Evolutionary conservation across 2,797 vertebrate genomes (phyloP).

Genomic region (Erpetoichthys calabaricus): DNA sequence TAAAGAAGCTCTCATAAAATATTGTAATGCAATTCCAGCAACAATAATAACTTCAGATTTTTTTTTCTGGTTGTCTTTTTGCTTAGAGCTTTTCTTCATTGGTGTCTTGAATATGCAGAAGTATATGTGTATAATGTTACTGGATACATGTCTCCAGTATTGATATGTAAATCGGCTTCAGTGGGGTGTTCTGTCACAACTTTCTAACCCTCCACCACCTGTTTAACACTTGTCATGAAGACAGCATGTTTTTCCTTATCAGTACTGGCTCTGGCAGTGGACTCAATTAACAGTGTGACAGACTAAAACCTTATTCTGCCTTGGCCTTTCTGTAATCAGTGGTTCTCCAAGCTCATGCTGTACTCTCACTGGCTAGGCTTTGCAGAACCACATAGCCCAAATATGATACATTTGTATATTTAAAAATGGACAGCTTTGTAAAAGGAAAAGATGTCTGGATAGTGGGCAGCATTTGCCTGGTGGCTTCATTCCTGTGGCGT

Average conservation of each 20-base stretch:
- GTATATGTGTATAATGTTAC: conserved; percentile 40
- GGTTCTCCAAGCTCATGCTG: conserved; percentile 22
- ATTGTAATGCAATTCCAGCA: too few species aligned
- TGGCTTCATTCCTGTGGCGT: conserved; percentile 68
- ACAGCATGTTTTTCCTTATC: conserved; percentile 69
- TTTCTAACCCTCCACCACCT: conserved; percentile 51
- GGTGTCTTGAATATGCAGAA: too few species aligned
- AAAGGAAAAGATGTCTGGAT: conserved; percentile 71
- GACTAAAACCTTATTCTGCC: conserved; percentile 16
- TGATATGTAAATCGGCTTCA: conserved; percentile 10
- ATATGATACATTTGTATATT: neutral
- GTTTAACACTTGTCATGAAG: conserved; percentile 61
- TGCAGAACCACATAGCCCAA: conserved; percentile 5
- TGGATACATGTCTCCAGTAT: conserved; percentile 31
- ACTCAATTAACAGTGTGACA: conserved; percentile 21
- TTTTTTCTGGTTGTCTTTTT: too few species aligned
- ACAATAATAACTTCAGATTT: too few species aligned
- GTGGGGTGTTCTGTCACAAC: conserved; percentile 39
- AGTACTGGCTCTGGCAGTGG: conserved; percentile 33
- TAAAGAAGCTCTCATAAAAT: too few species aligned
- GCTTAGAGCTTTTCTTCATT: too few species aligned
- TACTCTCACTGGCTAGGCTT: conserved; percentile 16
- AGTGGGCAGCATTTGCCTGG: conserved; percentile 63
- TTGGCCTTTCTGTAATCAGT: conserved; percentile 18
- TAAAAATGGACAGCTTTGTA: conserved; percentile 57